Evolutionary conservation across 2,888 invertebrate species (phyloP), one percentile per base, ranked within the genome.

Genomic region (Cactoblastis cactorum): DNA sequence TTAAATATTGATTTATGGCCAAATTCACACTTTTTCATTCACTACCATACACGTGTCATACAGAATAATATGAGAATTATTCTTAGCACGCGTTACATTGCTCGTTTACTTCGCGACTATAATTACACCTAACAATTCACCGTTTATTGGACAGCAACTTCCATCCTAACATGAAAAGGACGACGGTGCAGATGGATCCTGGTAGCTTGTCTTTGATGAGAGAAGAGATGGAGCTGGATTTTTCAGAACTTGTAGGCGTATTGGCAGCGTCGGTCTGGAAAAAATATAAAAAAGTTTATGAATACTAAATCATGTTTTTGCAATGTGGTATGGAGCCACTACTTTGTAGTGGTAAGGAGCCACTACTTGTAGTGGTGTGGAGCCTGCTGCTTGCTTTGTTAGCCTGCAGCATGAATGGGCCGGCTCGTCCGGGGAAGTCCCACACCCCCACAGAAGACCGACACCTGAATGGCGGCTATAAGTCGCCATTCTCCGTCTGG

Each of bases 151-250:
- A 77, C 57, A 92, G 86, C 39, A 92, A 74, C 63, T 91, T 92
- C 92, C 92, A 93, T 9, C 93, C 92, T 2, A 93, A 83, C 74
- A 92, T 84, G 68, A 92, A 90, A 50, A 93, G 83, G 22, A 93
- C 91, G 3, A 92, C 92, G 2, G 92, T 92, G 80, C 92, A 92
- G 49, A 92, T 85, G 1, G 91, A 91, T 0, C 91, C 90, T 2
- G 91, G 88, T 12, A 91, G 69, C 57, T 90, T 90, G 61, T 90
- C 86, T 37, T 92, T 91, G 39, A 92, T 84, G 39, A 92, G 86
- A 50, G 91, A 91, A 0, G 92, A 91, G 56, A 92, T 77, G 19
- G 91, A 90, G 0, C 84, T 80, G 6, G 85, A 71, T 8, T 72
- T 59, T 22, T 59, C 61, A 3, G 54, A 52, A 11, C 39, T 59